Evolutionary conservation across 1,140 invertebrate genomes (phyloP), one percentile per base, ranked within the genome.

Genomic region (Tetragonula clypearis): DNA sequence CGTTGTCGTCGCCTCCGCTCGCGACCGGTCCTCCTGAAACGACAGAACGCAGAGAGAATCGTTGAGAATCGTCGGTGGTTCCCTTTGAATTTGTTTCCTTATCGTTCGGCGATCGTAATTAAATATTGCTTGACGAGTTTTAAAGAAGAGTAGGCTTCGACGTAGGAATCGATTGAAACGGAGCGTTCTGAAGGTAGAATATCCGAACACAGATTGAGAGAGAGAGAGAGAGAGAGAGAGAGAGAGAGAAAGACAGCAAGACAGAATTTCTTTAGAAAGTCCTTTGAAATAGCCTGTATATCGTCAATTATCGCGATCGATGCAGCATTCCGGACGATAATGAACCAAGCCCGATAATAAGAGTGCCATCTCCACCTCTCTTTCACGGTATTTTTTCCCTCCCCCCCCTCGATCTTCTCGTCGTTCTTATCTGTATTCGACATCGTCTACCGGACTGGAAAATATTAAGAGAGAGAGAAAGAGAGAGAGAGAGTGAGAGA

Each of bases 1-100:
- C 91, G 86, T 93, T 35, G 78, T 41, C 55, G 56, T 41, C 69
- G 60, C 35, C 65, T 82, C 81, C 69, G 35, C 66, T 66, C 71
- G 78, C 21, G 53, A 30, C 19, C 26, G 69, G 58, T 81, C 86
- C 76, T 75, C 62, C 92, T 92, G 91, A 71, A 92, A 93, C 79
- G 84, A 49, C 68, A 66, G 15, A 30, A 75, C 78, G 35, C 15
- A 73, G 9, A 69, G 41, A 71, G 60, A 17, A 72, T 23, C 9
- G 23, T 56, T 55, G 6, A 11, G 21, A 69, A 35, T 35, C 35
- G 35, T 35, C 30, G 21, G 9, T 66, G 2, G 15, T 15, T 30
- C n/a, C 17, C 6, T 17, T 17, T 19, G 14, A 26, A 30, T 66
- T 15, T 26, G 15, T n/a, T 30, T 66, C 8, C 17, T 66, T 26